Evolutionary conservation across 53 echinoderm and acorn worm species (phyloP).

Genomic region (Hippasteria phrygiana): DNA sequence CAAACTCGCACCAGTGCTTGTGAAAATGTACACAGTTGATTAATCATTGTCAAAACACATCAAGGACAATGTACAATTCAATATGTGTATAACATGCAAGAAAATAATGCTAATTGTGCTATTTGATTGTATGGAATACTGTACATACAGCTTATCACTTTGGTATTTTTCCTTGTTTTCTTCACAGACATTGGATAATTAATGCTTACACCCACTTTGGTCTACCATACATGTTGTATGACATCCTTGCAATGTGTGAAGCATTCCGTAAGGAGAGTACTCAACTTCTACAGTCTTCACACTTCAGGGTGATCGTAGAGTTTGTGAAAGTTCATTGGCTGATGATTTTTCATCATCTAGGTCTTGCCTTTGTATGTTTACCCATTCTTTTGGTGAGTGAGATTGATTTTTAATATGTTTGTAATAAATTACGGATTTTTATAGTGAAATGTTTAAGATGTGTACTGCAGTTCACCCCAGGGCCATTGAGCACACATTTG

Average conservation of each 20-base stretch:
- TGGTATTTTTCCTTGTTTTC: neutral
- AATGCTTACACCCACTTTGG: slow-evolving; percentile 76
- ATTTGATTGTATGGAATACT: too few species aligned
- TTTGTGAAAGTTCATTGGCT: slow-evolving; percentile 63
- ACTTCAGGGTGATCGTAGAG: slow-evolving; percentile 3
- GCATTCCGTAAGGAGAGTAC: slow-evolving; percentile 54
- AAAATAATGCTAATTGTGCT: too few species aligned
- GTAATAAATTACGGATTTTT: neutral
- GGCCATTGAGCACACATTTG: too few species aligned
- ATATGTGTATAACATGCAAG: too few species aligned
- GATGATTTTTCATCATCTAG: slow-evolving; percentile 72
- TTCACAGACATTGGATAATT: slow-evolving; percentile 58
- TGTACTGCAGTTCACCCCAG: too few species aligned
- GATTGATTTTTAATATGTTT: neutral
- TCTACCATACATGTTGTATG: slow-evolving; percentile 89
- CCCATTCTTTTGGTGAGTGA: slow-evolving; percentile 82
- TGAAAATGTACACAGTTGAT: too few species aligned
- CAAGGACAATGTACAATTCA: too few species aligned
- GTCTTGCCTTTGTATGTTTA: slow-evolving; percentile 65
- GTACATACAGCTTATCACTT: too few species aligned
- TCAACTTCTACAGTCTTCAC: slow-evolving; percentile 12
- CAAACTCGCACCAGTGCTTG: too few species aligned
- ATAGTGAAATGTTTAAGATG: neutral
- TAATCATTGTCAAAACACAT: too few species aligned
- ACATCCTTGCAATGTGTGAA: slow-evolving; percentile 79